Conservation (phyloP, 2,797 vertebrate species). For the Sebastes minor region DNA sequence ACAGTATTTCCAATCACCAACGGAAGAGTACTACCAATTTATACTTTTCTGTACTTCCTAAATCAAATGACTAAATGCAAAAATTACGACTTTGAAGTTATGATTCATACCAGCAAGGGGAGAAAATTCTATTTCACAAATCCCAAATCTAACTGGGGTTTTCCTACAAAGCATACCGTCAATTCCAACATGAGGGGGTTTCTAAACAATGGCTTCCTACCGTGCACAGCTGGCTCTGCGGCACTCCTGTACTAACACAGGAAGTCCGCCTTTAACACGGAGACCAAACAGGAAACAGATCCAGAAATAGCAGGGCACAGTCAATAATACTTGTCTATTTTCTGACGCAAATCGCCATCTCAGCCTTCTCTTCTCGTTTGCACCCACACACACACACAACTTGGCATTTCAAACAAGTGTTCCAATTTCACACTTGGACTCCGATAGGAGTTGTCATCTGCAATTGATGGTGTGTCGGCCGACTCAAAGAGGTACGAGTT, state of each 20-base stretch:
- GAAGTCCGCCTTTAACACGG: slow-evolving; percentile 30
- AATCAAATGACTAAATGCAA: background rate
- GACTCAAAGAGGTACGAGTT: slow-evolving; percentile 6
- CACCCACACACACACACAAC: background rate
- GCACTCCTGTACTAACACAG: slow-evolving; percentile 44
- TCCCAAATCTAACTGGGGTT: background rate
- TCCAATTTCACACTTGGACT: slow-evolving; percentile 63
- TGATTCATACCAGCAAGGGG: background rate
- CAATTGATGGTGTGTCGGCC: slow-evolving; percentile 31
- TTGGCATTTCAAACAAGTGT: slow-evolving; percentile 58
- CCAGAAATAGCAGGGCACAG: slow-evolving; percentile 49
- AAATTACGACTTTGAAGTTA: background rate
- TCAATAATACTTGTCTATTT: slow-evolving; percentile 17
- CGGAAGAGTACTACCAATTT: too few relatives aligned
- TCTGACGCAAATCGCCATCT: slow-evolving; percentile 24
- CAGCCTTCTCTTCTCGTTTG: background rate
- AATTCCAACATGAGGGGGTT: background rate
- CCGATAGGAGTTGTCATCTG: slow-evolving; percentile 23
- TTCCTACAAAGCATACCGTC: background rate
- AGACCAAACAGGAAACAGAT: slow-evolving; percentile 56
- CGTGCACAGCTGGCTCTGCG: background rate
- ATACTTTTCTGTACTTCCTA: too few relatives aligned
- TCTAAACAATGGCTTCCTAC: background rate
- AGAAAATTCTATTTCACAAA: background rate
- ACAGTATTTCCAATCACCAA: background rate